phyloP scores from a whole-genome alignment of 2,113 vertebrate species.

The Emydocephalus ijimae region DNA sequence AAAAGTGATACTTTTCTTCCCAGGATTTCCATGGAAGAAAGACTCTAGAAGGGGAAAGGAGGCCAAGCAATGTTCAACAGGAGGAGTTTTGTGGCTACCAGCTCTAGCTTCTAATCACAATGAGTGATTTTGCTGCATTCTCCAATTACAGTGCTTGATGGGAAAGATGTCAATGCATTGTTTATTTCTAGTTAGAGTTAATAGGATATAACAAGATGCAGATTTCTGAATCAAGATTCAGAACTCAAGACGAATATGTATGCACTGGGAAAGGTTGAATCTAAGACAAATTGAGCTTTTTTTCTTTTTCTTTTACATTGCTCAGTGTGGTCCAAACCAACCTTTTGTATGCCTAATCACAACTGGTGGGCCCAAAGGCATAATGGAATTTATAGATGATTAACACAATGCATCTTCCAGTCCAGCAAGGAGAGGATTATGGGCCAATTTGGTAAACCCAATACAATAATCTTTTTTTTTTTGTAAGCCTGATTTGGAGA shows the following conservation, averaged over 20 bases:
- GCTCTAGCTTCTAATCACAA: neutral
- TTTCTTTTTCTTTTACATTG: no score
- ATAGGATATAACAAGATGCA: neutral
- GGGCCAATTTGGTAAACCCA: neutral
- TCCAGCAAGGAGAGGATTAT: neutral
- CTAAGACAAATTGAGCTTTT: neutral
- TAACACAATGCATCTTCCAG: neutral
- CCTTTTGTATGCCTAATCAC: neutral
- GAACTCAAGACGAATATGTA: neutral
- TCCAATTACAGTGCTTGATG: neutral
- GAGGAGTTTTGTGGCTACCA: neutral
- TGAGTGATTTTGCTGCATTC: neutral
- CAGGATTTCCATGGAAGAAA: neutral
- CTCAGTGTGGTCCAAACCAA: neutral
- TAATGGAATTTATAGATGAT: neutral
- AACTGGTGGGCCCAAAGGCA: neutral
- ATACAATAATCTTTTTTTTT: neutral
- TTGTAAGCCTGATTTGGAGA: neutral
- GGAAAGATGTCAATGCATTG: neutral
- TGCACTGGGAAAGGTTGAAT: neutral
- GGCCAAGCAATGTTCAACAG: neutral
- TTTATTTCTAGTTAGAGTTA: neutral
- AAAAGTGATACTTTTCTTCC: neutral
- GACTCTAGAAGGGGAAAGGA: neutral
- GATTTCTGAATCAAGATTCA: neutral